Base-by-base conservation (phyloP, 2,797 vertebrate species). In the Pseudopleuronectes americanus region DNA sequence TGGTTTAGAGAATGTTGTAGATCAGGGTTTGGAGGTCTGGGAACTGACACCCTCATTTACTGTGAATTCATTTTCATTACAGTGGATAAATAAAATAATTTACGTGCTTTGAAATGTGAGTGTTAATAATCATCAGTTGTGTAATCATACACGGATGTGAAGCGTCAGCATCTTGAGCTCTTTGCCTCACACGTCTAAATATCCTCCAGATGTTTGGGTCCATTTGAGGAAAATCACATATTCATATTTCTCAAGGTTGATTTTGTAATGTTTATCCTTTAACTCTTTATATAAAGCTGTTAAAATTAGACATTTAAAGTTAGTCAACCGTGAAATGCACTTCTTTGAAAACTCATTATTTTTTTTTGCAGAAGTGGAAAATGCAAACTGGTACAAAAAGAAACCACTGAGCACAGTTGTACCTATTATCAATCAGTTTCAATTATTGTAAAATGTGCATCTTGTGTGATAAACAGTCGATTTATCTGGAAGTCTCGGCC, bases 401-500 rank as follows among this genome's bases (percentile, higher is more conserved):
- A 31, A 31, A 1, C 7, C 6, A 31, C 31, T 31, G 31, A 31
- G 31, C 31, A 36, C 33, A 36, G 3, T 3, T 10, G 10, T 0
- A 38, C 9, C 36, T 38, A 38, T 38, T 38, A 3, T 38, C 36
- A 38, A 12, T 38, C 36, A 38, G 36, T 38, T 38, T 38, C 12
- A 12, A 4, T 38, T 13, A 38, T 13, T 12, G 36, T 12, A 38
- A 38, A 38, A 38, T 13, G 3, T 36, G 33, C 10, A 9, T 10
- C 9, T 36, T 1, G 36, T 38, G 9, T 45, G 4, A 8, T 45
- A 19, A 45, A 8, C 1, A 13, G 28, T 2, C 14, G 21, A 64
- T 61, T 65, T 54, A 65, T n/a, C 49, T 7, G 2, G 57, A 76
- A 41, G 70, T 31, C 6, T 6, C 33, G 38, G 3, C 36, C 36